Base-by-base conservation (phyloP, 2,113 vertebrate genomes). In the Archilochus colubris region DNA sequence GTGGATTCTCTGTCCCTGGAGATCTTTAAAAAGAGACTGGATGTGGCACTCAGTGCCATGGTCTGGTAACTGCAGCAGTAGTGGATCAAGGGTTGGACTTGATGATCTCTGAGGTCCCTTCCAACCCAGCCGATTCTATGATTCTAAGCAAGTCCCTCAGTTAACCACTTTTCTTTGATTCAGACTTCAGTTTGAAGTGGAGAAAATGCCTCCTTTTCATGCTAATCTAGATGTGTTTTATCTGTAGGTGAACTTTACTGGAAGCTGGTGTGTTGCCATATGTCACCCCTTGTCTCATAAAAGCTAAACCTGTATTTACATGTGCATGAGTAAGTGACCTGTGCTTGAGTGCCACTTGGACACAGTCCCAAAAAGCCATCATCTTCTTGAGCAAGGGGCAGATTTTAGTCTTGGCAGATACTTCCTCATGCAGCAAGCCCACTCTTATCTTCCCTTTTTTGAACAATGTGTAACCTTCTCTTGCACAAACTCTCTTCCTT, bases 121-220 rank as follows among this genome's bases (percentile, higher is more conserved):
- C 33, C 33, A 33, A 33, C 33, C 33, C 33, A 33, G 36, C 36
- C 36, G 8, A 38, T 38, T 38, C 36, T 38, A 38, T 38, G 36
- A 38, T 38, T 38, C 36, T 38, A 43, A 48, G 25, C 40, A 59
- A 7, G 11, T 61, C n/a, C n/a, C 28, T 10, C 30, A 36, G n/a
- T 66, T 82, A 54, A 76, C 33, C 7, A 8, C 67, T 72, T 64
- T 27, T 31, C 19, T 24, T 33, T 53, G 57, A n/a, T 95, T 66
- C n/a, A 36, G 50, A 12, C 15, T 53, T 61, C 6, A 58, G n/a
- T 21, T 51, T 38, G 59, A 58, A 57, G 59, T 0, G 0, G n/a
- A 57, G 74, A 48, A 76, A 63, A 84, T 14, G 0, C 82, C 76
- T 89, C 76, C 44, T 90, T 68, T 90, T 24, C 30, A 53, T 38